Base-by-base conservation (phyloP, 2,113 vertebrate species). In the Eolophus roseicapilla region DNA sequence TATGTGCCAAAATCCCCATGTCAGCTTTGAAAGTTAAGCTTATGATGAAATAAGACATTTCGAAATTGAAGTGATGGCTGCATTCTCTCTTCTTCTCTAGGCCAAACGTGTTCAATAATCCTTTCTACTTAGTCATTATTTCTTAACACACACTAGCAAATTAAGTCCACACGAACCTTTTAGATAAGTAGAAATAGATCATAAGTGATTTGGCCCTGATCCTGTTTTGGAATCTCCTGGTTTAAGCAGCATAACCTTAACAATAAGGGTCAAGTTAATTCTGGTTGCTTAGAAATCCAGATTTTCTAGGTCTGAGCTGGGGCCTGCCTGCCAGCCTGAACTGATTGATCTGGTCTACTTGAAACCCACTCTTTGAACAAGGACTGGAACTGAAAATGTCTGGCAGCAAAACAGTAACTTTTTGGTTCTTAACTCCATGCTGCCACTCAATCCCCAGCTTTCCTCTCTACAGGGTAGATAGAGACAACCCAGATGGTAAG, bases 1-100 rank as follows among this genome's bases (percentile, higher is more conserved):
- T 88, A 90, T 67, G 63, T 79, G 93, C 78, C 29, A 91, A 89
- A 95, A 85, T 94, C 35, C 39, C 35, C 4, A 1, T 77, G 86
- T 86, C 90, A 93, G 82, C 86, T 92, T 82, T 90, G 76, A 73
- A 90, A 80, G n/a, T 74, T 94, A 87, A 95, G 70, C 79, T 93
- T 53, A 63, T 77, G 79, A 90, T 88, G 82, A 90, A 90, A 70
- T 62, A 88, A 80, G 76, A 69, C 37, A 46, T 86, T 95, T 87
- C 21, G 53, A 83, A 92, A 82, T 24, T 68, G 67, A 80, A 85
- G 53, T 82, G 57, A 86, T 49, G 71, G 41, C 68, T 88, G 59
- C 63, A 29, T 80, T 93, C 64, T 88, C 24, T 82, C 31, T 69
- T 88, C 21, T 12, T 92, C 24, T 69, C 44, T 57, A 52, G 57